A percentile compares a stretch with the other conserved stretches of the same genome.
These are phyloP conservation scores for Oryzaephilus surinamensis DNA, from an alignment of 1,140 invertebrate genomes.

Conservation along the genomic window DNA sequence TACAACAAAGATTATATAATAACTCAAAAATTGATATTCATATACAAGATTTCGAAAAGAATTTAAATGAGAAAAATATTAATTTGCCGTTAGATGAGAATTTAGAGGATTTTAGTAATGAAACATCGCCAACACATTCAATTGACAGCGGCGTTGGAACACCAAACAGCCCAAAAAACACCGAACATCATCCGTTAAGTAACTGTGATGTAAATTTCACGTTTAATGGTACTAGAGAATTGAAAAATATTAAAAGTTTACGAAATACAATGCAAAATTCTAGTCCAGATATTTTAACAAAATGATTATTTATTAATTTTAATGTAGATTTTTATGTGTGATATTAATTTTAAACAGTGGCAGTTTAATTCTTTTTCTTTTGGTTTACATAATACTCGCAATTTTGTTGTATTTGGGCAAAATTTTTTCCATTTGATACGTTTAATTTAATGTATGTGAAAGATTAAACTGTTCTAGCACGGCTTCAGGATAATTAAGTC, in stretches of 20 bases:
- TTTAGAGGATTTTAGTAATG: constrained; percentile 11
- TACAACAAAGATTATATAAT: constrained; percentile 38
- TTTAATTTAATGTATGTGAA: no score
- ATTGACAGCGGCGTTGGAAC: constrained; percentile 34
- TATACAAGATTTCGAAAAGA: constrained; percentile 29
- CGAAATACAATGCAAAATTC: constrained; percentile 26
- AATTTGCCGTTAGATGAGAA: constrained; percentile 4
- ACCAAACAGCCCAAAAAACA: constrained; percentile 27
- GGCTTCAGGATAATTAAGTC: no score
- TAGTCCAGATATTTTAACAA: constrained; percentile 24
- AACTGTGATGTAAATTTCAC: constrained; percentile 52
- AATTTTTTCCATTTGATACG: no score
- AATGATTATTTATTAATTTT: no score
- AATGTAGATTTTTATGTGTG: no score
- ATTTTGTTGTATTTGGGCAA: no score
- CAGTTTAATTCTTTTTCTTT: no score
- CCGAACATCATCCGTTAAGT: constrained; percentile 43
- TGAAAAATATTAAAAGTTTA: constrained; percentile 45
- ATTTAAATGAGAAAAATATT: constrained; percentile 7
- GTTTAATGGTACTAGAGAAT: constrained; percentile 53
- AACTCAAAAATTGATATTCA: constrained; percentile 32
- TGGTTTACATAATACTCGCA: no score
- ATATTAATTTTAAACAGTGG: no score
- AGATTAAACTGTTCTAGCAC: no score
- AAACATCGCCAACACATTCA: constrained; percentile 19